Base-by-base conservation (phyloP, 2,888 invertebrate genomes). In the Spodoptera exigua region DNA sequence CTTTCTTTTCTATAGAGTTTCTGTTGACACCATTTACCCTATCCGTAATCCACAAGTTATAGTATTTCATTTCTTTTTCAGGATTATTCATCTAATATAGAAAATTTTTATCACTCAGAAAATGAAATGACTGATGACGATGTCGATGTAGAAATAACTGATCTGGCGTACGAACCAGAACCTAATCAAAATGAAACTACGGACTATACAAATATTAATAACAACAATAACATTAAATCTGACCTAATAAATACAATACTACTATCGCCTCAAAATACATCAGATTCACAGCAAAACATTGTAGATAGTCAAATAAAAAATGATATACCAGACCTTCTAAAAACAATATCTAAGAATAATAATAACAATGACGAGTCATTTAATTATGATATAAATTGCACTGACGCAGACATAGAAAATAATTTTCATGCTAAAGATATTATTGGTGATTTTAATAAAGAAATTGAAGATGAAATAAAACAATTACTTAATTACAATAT, bases 371-470 rank as follows among this genome's bases (percentile, higher is more conserved):
- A 82, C 34, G 85, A 88, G 35, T 52, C 76, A 40, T 74, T 70
- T 53, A 84, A 74, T 63, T 89, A 83, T 58, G 91, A 91, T 47
- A 74, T 85, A 12, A 85, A 83, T 72, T 92, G 88, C 64, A 84
- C 87, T 48, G 88, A 90, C 70, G 87, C 90, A 34, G 94, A 93
- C 70, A 90, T 93, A 73, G 94, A 94, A 80, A 93, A 93, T 71
- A 93, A 94, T 76, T 93, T 93, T 74, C 80, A 91, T 40, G 85
- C 91, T 4, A 91, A 89, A 75, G 92, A 95, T 77, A 95, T 95
- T 43, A 94, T 95, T 61, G 95, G 95, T 21, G 94, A 95, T 83
- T 95, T 95, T 72, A 95, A 94, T 62, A 95, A 95, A 82, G 95
- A 95, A 89, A 90, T 95, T 39, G 95, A 95, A 87, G 94, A 95